Conservation (phyloP, 35 echinoderm and acorn worm genomes). For the Anneissia japonica region DNA sequence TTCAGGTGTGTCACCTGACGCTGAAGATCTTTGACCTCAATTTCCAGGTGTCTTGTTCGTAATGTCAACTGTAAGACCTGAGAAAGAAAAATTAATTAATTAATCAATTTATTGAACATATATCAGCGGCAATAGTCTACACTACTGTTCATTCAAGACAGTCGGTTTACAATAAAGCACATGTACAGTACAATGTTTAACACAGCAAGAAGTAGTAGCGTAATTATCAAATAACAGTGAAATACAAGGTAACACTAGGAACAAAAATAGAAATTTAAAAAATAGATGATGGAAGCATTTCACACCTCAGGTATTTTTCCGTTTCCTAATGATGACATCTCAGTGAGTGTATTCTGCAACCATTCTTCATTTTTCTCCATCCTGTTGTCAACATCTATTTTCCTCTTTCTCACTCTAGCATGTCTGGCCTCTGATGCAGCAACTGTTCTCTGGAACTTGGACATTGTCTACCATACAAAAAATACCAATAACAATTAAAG, state of each 20-base stretch:
- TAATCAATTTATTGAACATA: too few species aligned
- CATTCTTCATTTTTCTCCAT: constrained; percentile 51
- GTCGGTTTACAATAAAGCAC: too few species aligned
- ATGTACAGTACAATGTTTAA: too few species aligned
- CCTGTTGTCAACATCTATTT: constrained; percentile 55
- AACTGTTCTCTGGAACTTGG: constrained; percentile 56
- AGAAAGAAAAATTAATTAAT: constrained; percentile 2
- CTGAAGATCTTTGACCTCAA: constrained; percentile 74
- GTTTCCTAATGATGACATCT: background rate
- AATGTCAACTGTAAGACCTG: constrained; percentile 60
- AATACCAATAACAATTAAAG: too few species aligned
- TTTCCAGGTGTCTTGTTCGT: constrained; percentile 71
- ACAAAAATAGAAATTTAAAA: too few species aligned
- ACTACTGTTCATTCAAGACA: too few species aligned
- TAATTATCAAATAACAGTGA: too few species aligned
- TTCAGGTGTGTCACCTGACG: constrained; percentile 81
- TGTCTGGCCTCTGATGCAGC: constrained; percentile 52
- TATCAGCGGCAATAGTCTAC: too few species aligned
- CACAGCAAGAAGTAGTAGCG: background rate
- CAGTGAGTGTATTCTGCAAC: constrained; percentile 33
- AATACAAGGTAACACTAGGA: too few species aligned
- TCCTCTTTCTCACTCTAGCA: constrained; percentile 43
- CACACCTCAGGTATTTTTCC: constrained; percentile 52
- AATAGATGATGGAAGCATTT: background rate
- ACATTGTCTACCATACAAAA: constrained; percentile 33